Conservation (phyloP, 2,888 invertebrate genomes). For the Carcina quercana region DNA sequence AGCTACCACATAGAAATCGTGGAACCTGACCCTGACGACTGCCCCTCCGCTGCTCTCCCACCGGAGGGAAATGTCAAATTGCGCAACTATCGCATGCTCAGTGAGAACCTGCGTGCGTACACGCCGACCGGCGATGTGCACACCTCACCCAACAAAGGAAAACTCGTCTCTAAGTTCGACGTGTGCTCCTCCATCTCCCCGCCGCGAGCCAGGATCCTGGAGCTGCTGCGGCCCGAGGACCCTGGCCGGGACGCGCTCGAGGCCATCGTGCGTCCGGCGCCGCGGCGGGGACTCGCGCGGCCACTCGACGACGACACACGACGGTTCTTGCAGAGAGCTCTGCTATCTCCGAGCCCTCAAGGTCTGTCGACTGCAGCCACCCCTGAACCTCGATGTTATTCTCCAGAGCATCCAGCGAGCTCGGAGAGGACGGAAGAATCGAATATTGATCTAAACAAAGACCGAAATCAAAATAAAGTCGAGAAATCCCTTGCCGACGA, state of each 20-base stretch:
- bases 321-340: slow-evolving; percentile 53
- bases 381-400: slow-evolving; percentile 27
- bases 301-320: slow-evolving; percentile 59
- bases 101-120: slow-evolving; percentile 52
- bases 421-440: background rate
- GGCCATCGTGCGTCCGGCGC: slow-evolving; percentile 56
- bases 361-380: slow-evolving; percentile 28
- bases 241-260: slow-evolving; percentile 55
- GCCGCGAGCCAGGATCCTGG: slow-evolving; percentile 52
- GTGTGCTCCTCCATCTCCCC: slow-evolving; percentile 46
- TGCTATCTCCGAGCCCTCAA: slow-evolving; percentile 47
- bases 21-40: slow-evolving; percentile 42
- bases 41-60: slow-evolving; percentile 35
- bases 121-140: slow-evolving; percentile 53
- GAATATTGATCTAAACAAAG: slow-evolving; percentile 11
- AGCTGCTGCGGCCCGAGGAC: slow-evolving; percentile 54
- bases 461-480: too few species aligned
- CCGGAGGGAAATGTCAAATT: slow-evolving; percentile 56
- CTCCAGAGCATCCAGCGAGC: slow-evolving; percentile 10
- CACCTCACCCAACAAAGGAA: slow-evolving; percentile 47
- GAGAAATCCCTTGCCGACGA: slow-evolving; percentile 58
- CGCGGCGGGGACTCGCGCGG: slow-evolving; percentile 47
- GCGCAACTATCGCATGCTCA: slow-evolving; percentile 49
- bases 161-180: slow-evolving; percentile 53
- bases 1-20: slow-evolving; percentile 42